Percentiles rank a stretch among this genome's conserved stretches.
phyloP scores from a whole-genome alignment of 2,888 invertebrate species.

The Plagiodera versicolora region DNA sequence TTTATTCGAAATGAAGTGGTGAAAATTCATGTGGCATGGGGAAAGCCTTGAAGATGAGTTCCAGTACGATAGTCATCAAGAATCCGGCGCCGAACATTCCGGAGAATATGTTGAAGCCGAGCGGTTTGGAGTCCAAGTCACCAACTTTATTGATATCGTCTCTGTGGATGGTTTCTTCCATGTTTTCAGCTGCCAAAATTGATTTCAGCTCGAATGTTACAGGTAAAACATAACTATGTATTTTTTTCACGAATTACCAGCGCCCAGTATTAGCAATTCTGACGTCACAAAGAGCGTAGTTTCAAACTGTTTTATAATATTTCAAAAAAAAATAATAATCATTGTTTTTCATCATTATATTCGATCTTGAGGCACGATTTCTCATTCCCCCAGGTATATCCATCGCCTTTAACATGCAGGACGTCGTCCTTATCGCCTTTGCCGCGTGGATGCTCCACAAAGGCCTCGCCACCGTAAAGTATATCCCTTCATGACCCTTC shows the following conservation, averaged over 20 bases:
- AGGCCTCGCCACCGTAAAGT: slow-evolving; percentile 40
- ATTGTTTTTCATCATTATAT: too few species aligned
- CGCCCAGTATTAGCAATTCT: too few species aligned
- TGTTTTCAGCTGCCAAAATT: slow-evolving; percentile 43
- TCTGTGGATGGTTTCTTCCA: slow-evolving; percentile 45
- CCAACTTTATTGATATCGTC: slow-evolving; percentile 33
- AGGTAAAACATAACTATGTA: slow-evolving; percentile 34
- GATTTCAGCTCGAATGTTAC: slow-evolving; percentile 43
- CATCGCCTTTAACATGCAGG: slow-evolving; percentile 43
- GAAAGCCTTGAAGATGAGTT: slow-evolving; percentile 13
- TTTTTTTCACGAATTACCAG: background rate
- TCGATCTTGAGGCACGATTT: too few species aligned
- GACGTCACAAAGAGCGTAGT: too few species aligned
- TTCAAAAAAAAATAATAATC: too few species aligned
- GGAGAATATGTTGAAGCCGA: slow-evolving; percentile 18
- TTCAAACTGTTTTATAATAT: too few species aligned
- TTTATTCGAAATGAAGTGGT: slow-evolving; percentile 11
- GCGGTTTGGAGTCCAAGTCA: slow-evolving; percentile 27
- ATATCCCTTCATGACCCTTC: slow-evolving; percentile 4
- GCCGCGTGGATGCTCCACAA: slow-evolving; percentile 44
- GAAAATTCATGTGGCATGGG: background rate
- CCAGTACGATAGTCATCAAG: slow-evolving; percentile 41
- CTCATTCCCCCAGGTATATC: slow-evolving; percentile 42
- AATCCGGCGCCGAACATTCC: slow-evolving; percentile 28
- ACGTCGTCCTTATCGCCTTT: slow-evolving; percentile 42